These are phyloP conservation scores for Ephialtes manifestator DNA, from an alignment of 2,888 invertebrate species.

Conservation along the genomic window DNA sequence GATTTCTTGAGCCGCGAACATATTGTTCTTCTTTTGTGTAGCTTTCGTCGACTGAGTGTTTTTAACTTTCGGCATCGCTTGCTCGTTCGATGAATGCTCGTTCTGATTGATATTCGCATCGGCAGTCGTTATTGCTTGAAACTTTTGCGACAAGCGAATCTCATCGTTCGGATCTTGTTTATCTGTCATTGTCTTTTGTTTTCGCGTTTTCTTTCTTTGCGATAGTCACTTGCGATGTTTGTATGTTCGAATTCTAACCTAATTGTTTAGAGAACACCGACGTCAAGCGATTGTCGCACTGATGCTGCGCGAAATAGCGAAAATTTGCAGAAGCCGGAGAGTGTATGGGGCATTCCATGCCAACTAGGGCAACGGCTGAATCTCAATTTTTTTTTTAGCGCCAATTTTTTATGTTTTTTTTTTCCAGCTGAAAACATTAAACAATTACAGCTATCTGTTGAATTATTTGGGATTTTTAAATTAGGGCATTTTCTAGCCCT, in stretches of 20 bases:
- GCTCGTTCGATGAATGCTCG: conserved; percentile 49
- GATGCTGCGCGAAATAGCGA: not conserved
- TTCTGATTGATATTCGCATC: conserved; percentile 66
- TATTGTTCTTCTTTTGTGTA: conserved; percentile 47
- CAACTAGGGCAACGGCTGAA: no score
- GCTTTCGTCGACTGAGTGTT: conserved; percentile 34
- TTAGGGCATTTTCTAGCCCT: no score
- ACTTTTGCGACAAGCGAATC: conserved; percentile 68
- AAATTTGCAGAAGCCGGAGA: no score
- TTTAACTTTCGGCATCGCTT: conserved; percentile 58
- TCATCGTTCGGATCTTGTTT: conserved; percentile 72
- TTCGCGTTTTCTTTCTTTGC: not conserved
- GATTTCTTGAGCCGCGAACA: not conserved
- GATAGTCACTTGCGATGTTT: not conserved
- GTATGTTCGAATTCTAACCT: not conserved
- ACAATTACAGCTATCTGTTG: no score
- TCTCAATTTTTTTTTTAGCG: no score
- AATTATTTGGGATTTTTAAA: no score
- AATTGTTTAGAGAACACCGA: not conserved
- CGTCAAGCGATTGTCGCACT: not conserved
- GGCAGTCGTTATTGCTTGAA: conserved; percentile 68
- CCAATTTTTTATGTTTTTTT: no score
- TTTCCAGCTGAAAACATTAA: no score
- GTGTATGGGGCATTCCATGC: no score
- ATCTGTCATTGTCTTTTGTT: conserved; percentile 71